Evolutionary conservation across 2,888 invertebrate species (phyloP).

Genomic region (Ornithoptera priamus): DNA sequence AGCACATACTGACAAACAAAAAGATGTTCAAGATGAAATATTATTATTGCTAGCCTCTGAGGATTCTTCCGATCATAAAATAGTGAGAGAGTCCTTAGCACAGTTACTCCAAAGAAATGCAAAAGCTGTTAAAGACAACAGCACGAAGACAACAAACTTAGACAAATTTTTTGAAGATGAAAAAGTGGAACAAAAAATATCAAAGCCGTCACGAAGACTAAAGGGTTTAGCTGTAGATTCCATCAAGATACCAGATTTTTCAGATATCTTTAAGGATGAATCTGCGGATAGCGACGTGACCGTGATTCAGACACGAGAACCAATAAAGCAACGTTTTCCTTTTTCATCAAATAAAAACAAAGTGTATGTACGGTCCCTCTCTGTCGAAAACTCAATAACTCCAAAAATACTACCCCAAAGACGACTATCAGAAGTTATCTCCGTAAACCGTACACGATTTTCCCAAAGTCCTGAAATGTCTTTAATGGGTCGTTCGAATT

Average conservation of each 20-base stretch:
- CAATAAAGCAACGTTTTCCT: slow-evolving; percentile 38
- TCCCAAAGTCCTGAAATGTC: slow-evolving; percentile 53
- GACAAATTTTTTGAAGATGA: slow-evolving; percentile 52
- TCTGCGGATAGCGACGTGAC: slow-evolving; percentile 60
- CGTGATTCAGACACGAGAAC: slow-evolving; percentile 41
- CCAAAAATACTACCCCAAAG: slow-evolving; percentile 38
- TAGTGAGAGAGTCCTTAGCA: slow-evolving; percentile 55
- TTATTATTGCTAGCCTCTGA: slow-evolving; percentile 62
- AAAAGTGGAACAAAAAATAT: slow-evolving; percentile 40
- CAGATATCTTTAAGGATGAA: slow-evolving; percentile 53
- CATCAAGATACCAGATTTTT: slow-evolving; percentile 46
- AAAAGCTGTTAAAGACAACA: slow-evolving; percentile 43
- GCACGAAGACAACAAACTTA: slow-evolving; percentile 40
- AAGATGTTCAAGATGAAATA: slow-evolving; percentile 64
- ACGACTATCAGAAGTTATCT: slow-evolving; percentile 49
- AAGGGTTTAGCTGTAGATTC: slow-evolving; percentile 59
- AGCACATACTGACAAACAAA: slow-evolving; percentile 51
- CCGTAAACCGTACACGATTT: slow-evolving; percentile 42
- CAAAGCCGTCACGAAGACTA: slow-evolving; percentile 52
- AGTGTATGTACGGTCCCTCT: slow-evolving; percentile 40
- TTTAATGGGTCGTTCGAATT: slow-evolving; percentile 51
- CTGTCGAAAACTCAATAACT: slow-evolving; percentile 39
- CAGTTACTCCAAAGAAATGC: slow-evolving; percentile 57
- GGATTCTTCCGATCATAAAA: slow-evolving; percentile 57
- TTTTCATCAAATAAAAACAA: slow-evolving; percentile 39